Evolutionary conservation across 2,888 invertebrate genomes (phyloP).

Genomic region (Drosophila quasianomalipes): DNA sequence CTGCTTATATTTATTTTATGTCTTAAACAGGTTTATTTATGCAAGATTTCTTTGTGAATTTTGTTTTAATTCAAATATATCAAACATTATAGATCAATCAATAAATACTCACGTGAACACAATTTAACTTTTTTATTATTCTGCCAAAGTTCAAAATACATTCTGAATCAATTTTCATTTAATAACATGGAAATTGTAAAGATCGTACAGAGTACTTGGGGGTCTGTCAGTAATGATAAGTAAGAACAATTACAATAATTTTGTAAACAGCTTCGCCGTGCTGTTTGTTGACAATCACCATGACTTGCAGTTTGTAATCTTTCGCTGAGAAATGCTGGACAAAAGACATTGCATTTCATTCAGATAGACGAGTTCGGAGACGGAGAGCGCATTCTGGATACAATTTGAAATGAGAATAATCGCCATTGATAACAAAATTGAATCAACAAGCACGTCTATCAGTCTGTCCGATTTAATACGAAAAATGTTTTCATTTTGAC

Average conservation of each 20-base stretch:
- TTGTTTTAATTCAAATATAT: background rate
- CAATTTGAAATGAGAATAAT: conserved; percentile 26
- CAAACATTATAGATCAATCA: background rate
- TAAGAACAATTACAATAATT: background rate
- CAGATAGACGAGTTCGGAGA: background rate
- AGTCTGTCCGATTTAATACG: background rate
- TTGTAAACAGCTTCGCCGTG: background rate
- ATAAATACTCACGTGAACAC: background rate
- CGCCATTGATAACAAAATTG: background rate
- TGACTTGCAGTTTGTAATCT: conserved; percentile 24
- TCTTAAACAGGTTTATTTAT: background rate
- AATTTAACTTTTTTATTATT: background rate
- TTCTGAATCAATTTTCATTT: too few species aligned
- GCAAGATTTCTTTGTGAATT: background rate
- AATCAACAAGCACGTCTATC: background rate
- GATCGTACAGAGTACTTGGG: background rate
- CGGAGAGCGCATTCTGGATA: background rate
- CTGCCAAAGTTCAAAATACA: too few species aligned
- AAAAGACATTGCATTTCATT: background rate
- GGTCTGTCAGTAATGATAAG: background rate
- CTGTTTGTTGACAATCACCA: background rate
- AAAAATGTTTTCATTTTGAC: background rate
- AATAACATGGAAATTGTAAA: background rate
- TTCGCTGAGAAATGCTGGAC: background rate
- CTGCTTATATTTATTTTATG: background rate